Evolutionary conservation across 1,140 invertebrate species (phyloP), one percentile per base, ranked within the genome.

Genomic region (Drosophila seguyi): DNA sequence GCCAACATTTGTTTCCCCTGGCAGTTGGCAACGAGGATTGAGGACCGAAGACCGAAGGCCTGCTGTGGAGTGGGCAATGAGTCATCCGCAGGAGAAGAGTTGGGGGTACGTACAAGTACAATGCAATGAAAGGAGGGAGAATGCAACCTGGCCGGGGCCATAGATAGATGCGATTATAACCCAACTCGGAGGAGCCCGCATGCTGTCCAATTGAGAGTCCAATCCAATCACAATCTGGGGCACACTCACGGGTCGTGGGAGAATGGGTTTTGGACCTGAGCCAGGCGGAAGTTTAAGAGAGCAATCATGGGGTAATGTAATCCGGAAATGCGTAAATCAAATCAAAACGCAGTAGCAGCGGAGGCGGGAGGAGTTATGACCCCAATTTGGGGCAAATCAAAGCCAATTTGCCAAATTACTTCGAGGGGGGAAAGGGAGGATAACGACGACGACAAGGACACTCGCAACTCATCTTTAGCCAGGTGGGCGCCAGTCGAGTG

Each of bases 281-380:
- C 58, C 57, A 38, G 65, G 74, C 81, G 81, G 81, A 86, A 85
- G 63, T 75, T 52, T 73, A 72, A 75, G 69, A 75, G 69, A 66
- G 77, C 61, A 88, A 84, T 86, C 83, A 86, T n/a, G 45, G 45
- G 45, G 22, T 27, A 71, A 62, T 71, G 66, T 75, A 82, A 87
- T 79, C 85, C 84, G 84, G 80, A 88, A 88, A 76, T 81, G 84
- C 85, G 80, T 88, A 90, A 88, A 88, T 88, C 84, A 90, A 84
- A 88, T 84, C 52, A 66, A 68, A 66, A 53, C 56, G 57, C 74
- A 65, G 48, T 42, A 22, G 8, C 29, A 29, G 61, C 20, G 29
- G 48, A 67, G 62, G 39, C 38, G 38, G 47, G 39, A 45, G 38
- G 47, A 68, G 50, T 39, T 68, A 69, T 87, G 82, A 83, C 82